These are phyloP conservation scores for Mesorhabditis spiculigera DNA, from an alignment of 2,888 invertebrate genomes.

Conservation along the genomic window DNA sequence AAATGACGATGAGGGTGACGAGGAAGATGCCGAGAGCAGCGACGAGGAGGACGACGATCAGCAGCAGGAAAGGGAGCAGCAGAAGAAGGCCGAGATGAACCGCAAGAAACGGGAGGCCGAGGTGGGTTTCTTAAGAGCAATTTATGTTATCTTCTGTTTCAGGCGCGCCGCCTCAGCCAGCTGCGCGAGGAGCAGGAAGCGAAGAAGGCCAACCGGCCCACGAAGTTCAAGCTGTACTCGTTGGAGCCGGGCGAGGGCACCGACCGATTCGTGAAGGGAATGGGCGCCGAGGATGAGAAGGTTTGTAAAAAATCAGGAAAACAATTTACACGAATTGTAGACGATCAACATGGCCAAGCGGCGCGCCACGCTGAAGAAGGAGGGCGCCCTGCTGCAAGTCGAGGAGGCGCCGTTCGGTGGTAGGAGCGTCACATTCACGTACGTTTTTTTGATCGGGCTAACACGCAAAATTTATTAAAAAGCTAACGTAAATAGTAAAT, in stretches of 20 bases:
- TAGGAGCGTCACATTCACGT: slow-evolving; percentile 43
- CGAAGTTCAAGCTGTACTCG: not conserved
- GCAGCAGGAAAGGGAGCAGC: not conserved
- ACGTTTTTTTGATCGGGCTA: not conserved
- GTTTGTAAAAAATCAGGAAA: not conserved
- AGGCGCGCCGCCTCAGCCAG: not conserved
- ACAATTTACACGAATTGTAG: not conserved
- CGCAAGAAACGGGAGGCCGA: slow-evolving; percentile 2
- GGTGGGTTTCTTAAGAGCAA: not conserved
- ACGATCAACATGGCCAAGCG: not conserved
- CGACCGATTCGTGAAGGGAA: not conserved
- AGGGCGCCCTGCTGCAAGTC: slow-evolving; percentile 15
- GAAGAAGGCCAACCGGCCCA: not conserved
- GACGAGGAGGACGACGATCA: not conserved
- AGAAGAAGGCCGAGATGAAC: not conserved
- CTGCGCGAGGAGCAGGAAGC: not conserved
- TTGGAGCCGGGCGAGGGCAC: not conserved
- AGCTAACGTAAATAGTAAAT: not conserved
- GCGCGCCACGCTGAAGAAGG: slow-evolving; percentile 12
- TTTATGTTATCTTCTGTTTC: not conserved
- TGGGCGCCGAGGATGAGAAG: not conserved
- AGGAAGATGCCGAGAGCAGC: slow-evolving; percentile 1
- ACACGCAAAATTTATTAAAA: not conserved
- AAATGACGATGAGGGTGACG: not conserved
- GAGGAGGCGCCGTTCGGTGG: slow-evolving; percentile 46